phyloP scores from a whole-genome alignment of 1,140 invertebrate genomes.

The Amphibalanus amphitrite region DNA sequence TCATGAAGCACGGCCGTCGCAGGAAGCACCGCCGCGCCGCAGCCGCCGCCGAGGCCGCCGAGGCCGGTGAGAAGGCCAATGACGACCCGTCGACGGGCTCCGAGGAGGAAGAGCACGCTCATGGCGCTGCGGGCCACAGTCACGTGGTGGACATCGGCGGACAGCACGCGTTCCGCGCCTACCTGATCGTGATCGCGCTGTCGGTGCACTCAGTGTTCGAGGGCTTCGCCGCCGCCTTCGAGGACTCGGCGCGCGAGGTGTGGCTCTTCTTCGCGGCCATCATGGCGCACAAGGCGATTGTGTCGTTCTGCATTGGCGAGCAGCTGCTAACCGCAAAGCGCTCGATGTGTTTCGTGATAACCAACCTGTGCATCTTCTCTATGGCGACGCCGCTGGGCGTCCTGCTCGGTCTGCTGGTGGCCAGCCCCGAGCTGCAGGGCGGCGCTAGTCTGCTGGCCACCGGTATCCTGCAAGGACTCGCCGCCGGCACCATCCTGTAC shows the following conservation, averaged over 20 bases:
- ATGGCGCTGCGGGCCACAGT: neutral
- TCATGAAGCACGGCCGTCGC: conserved; percentile 9
- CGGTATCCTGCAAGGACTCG: conserved; percentile 12
- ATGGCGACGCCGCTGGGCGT: conserved; percentile 18
- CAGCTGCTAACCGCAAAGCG: conserved; percentile 28
- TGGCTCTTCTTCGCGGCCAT: conserved; percentile 27
- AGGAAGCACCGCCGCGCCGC: neutral
- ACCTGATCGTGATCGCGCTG: conserved; percentile 31
- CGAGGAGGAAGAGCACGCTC: neutral
- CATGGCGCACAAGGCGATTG: conserved; percentile 35
- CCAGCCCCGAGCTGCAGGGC: conserved; percentile 2
- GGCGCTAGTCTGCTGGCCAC: conserved; percentile 4
- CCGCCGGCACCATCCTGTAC: conserved; percentile 18
- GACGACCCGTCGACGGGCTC: neutral
- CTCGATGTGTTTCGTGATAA: conserved; percentile 7
- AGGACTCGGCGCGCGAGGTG: conserved; percentile 21
- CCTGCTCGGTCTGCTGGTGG: conserved; percentile 15
- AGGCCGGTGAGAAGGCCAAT: neutral
- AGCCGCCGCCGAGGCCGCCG: neutral
- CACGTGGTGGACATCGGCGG: neutral
- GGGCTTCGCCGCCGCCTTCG: conserved; percentile 23
- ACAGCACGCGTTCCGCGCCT: conserved; percentile 19
- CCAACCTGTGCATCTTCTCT: conserved; percentile 15
- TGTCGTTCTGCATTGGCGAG: conserved; percentile 36
- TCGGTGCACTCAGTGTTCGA: conserved; percentile 37